phyloP scores from a whole-genome alignment of 2,888 invertebrate genomes.

The Amitus sp. region DNA sequence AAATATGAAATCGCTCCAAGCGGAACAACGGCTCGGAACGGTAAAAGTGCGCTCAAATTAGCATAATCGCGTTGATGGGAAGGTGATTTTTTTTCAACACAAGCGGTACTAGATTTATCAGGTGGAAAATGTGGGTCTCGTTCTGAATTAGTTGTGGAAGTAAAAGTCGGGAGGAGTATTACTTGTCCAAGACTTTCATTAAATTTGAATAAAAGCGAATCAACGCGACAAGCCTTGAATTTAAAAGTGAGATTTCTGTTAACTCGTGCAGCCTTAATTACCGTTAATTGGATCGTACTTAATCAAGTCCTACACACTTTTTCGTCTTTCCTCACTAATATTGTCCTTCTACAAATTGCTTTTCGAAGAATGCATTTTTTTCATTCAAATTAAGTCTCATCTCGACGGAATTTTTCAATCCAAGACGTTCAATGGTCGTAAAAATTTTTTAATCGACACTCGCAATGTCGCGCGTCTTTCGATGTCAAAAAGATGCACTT shows the following conservation, averaged over 20 bases:
- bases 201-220: background rate
- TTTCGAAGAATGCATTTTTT: no score
- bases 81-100: background rate
- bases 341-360: no score
- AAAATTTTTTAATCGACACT: no score
- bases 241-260: no score
- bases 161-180: background rate
- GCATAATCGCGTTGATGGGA: background rate
- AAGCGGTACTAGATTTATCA: background rate
- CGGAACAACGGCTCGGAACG: conserved; percentile 1
- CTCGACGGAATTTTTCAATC: no score
- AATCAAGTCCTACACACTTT: no score
- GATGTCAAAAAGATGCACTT: no score
- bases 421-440: no score
- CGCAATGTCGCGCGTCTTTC: no score
- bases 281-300: background rate
- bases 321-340: no score
- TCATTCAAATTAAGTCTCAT: no score
- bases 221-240: no score
- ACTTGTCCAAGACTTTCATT: background rate
- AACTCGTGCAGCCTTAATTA: background rate
- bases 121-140: background rate
- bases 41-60: background rate
- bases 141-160: background rate
- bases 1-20: conserved; percentile 1